Base-by-base conservation (phyloP, 2,888 invertebrate species). In the Plagiodera versicolora region DNA sequence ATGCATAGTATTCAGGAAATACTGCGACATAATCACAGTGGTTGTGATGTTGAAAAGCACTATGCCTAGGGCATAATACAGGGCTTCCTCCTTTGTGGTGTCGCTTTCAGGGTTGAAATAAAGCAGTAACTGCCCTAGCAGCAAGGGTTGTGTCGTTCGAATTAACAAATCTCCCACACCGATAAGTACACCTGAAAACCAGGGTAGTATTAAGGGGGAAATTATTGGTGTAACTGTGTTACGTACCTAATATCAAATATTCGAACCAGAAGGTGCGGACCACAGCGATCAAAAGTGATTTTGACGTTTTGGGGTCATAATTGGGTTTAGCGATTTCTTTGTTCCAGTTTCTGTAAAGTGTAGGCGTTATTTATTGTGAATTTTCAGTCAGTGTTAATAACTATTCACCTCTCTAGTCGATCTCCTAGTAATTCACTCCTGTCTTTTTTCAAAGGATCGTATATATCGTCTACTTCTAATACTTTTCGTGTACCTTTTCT, bases 401-500 rank as follows among this genome's bases (percentile, higher is more conserved):
- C 6, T 5, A 5, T 24, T 5, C 73, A 80, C 91, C 80, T 83
- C 81, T 90, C 89, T 66, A 92, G 80, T 74, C 82, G 79, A 74
- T 89, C 86, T 9, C 90, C 91, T n/a, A 89, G 82, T 28, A 74
- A 48, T 71, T 83, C 83, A 11, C 94, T 93, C 72, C 85, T 83
- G 77, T 93, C 94, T 19, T 82, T 82, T 39, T 80, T 81, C 50
- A 89, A 82, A 0, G 92, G 87, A 70, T 88, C 86, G 73, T 89
- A 89, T 45, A 95, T 81, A 79, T 95, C 95, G 20, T 85, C 82
- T 47, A 88, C 83, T 66, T 89, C 89, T 50, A 95, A 78, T 51
- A 88, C 87, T 71, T 90, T 87, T 58, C 82, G 84, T 71, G 87
- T 87, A 0, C 94, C 94, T 74, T 87, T 87, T 69, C 85, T 87